A percentile compares a stretch with the other conserved stretches of the same genome.
These are phyloP conservation scores for Aradus depressus DNA, from an alignment of 2,888 invertebrate species.

Conservation along the genomic window DNA sequence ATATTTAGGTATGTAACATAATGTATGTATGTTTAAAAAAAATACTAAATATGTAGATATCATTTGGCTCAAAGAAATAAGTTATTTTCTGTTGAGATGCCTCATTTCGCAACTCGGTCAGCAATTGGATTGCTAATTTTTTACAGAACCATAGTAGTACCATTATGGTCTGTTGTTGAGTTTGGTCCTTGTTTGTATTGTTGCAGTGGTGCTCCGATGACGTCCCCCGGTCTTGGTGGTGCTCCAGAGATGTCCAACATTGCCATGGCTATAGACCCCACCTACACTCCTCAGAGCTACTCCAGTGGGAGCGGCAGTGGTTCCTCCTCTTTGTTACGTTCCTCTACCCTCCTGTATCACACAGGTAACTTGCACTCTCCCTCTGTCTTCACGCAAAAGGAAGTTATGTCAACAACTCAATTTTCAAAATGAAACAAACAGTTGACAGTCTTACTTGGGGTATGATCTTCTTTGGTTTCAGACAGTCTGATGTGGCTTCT, in stretches of 20 bases:
- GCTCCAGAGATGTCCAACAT: conserved; percentile 41
- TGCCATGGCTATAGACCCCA: conserved; percentile 56
- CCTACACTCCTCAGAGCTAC: conserved; percentile 39
- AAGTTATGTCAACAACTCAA: no score
- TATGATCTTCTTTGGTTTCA: no score
- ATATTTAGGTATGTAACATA: no score
- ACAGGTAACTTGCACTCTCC: no score
- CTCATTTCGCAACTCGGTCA: background rate
- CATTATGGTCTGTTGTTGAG: background rate
- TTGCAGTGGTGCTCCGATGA: background rate
- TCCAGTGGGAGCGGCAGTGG: background rate
- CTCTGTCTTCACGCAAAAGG: no score
- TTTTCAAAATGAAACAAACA: no score
- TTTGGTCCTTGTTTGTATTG: background rate
- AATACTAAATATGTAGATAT: no score
- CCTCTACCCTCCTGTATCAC: background rate
- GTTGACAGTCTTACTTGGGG: no score
- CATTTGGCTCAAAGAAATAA: background rate
- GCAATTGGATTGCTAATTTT: background rate
- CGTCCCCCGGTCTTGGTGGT: no score
- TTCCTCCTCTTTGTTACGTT: background rate
- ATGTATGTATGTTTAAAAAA: no score
- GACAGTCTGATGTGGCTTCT: no score
- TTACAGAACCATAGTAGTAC: background rate
- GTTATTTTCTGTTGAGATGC: background rate